A percentile compares a stretch with the other conserved stretches of the same genome.
Conservation (phyloP, 2,113 vertebrate genomes). For the Romanogobio albipinnatus region DNA sequence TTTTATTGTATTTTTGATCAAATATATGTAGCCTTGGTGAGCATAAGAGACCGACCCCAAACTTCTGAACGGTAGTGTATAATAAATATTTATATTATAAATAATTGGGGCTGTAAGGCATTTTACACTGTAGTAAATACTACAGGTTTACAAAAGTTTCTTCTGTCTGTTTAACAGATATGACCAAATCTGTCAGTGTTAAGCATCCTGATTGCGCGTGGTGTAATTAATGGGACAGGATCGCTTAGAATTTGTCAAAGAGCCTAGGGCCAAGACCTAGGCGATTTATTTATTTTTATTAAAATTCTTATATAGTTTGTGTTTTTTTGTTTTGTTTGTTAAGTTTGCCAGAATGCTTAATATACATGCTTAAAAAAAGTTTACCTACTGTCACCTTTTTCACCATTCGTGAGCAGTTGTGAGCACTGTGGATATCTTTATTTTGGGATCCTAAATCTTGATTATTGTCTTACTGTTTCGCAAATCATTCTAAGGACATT, state of each 20-base stretch:
- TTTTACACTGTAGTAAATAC: background rate
- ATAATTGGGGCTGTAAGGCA: background rate
- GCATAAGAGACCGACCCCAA: background rate
- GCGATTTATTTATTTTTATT: background rate
- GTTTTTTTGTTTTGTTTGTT: no score
- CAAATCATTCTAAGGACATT: background rate
- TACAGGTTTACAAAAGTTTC: background rate
- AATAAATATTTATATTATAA: background rate
- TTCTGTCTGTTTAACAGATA: background rate
- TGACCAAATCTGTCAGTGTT: background rate
- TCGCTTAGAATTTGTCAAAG: background rate
- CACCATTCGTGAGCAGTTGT: background rate
- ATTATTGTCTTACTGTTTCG: background rate
- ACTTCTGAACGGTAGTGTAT: background rate
- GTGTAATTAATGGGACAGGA: background rate
- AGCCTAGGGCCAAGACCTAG: background rate
- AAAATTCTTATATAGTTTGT: no score
- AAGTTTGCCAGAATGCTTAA: no score
- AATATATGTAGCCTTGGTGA: no score
- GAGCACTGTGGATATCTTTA: background rate
- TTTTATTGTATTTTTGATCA: no score
- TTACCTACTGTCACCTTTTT: background rate
- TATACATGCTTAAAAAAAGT: background rate
- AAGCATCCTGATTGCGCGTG: background rate
- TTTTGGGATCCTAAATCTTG: background rate